Percentiles rank a stretch among this genome's conserved stretches.
These are phyloP conservation scores for Typhlomys cinereus DNA, from an alignment of 2,113 vertebrate species.

Conservation along the genomic window DNA sequence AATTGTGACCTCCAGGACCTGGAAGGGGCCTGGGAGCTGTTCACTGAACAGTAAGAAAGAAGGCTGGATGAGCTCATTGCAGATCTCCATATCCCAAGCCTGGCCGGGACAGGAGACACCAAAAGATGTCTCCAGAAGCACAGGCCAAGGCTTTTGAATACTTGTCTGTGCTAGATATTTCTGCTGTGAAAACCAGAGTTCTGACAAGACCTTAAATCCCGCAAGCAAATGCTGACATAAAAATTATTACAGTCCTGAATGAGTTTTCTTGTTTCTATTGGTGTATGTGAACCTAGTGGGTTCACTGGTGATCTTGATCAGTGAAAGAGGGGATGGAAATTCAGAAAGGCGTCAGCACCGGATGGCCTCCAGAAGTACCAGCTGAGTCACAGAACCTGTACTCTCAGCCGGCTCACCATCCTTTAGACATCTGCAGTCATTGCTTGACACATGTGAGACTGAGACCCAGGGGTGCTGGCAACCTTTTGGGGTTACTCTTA, in stretches of 20 bases:
- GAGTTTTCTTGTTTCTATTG: neutral
- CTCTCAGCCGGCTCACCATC: neutral
- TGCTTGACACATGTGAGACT: neutral
- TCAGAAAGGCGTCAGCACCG: neutral
- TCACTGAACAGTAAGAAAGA: neutral
- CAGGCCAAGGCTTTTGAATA: slow-evolving; percentile 33
- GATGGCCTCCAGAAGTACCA: neutral
- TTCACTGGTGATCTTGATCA: neutral
- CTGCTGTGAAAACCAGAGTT: slow-evolving; percentile 33
- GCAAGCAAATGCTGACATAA: slow-evolving; percentile 39
- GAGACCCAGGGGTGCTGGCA: neutral
- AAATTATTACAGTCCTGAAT: neutral
- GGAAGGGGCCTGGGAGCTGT: neutral
- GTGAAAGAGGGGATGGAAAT: neutral
- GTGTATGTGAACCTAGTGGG: neutral
- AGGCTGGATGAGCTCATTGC: neutral
- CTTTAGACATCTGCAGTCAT: neutral
- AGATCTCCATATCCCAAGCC: neutral
- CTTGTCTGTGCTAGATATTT: slow-evolving; percentile 1
- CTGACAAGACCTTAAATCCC: slow-evolving; percentile 41
- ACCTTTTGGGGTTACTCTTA: neutral
- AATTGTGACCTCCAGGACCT: neutral
- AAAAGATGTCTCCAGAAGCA: neutral
- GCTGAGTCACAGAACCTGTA: neutral
- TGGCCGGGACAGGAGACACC: neutral